Evolutionary conservation across 1,140 invertebrate species (phyloP).

Genomic region (Trachelipus rathkii): DNA sequence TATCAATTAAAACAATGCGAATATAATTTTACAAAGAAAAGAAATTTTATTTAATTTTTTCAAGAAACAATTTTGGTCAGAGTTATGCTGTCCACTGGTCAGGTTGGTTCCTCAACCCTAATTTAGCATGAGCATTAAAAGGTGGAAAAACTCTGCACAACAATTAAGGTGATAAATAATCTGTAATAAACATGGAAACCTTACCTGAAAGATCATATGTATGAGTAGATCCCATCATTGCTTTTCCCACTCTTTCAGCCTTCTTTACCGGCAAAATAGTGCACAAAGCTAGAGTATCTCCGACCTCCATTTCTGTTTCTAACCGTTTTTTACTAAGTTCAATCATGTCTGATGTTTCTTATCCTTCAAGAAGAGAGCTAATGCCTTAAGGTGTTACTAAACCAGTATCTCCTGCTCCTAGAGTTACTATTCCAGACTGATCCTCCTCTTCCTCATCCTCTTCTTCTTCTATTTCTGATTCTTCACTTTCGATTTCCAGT

Average conservation of each 20-base stretch:
- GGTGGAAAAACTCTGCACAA: too few species aligned
- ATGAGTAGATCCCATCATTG: conserved; percentile 95
- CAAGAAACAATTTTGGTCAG: too few species aligned
- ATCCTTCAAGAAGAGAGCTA: conserved; percentile 86
- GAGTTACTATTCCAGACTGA: conserved; percentile 68
- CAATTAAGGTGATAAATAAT: too few species aligned
- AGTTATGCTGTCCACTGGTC: too few species aligned
- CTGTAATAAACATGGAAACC: neutral
- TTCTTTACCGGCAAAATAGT: conserved; percentile 93
- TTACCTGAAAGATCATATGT: conserved; percentile 75
- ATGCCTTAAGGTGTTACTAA: conserved; percentile 93
- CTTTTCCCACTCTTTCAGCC: conserved; percentile 75
- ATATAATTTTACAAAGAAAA: too few species aligned
- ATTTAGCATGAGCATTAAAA: too few species aligned
- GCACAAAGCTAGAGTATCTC: conserved; percentile 84
- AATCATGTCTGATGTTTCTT: conserved; percentile 97
- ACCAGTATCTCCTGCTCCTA: conserved; percentile 69
- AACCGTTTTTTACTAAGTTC: conserved; percentile 95
- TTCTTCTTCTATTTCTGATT: conserved; percentile 80
- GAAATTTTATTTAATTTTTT: too few species aligned
- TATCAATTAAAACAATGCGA: too few species aligned
- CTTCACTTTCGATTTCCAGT: conserved; percentile 90
- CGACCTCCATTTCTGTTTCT: conserved; percentile 93
- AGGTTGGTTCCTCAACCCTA: too few species aligned
- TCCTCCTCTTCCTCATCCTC: conserved; percentile 61